Base-by-base conservation (phyloP, 2,797 vertebrate species). In the Podargus strigoides region DNA sequence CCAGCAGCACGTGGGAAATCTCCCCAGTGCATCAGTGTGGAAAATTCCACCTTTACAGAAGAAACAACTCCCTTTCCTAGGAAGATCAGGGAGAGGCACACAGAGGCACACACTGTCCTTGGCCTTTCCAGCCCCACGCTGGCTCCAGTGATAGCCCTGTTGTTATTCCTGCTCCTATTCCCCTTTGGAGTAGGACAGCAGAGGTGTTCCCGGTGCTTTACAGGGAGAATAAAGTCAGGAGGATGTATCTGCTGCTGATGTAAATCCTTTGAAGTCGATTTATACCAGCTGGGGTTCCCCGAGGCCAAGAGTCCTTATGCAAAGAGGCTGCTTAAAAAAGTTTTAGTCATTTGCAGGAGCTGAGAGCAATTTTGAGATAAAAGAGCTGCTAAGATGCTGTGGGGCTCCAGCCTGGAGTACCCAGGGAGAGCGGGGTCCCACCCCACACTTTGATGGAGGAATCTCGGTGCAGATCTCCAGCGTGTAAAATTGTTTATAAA, bases 261-360 rank as follows among this genome's bases (percentile, higher is more conserved):
- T 47, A 80, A 87, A 53, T 0, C 53, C 87, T 95, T 85, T 95
- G 94, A 92, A 95, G 85, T 83, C 6, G 9, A 55, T 72, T 39
- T 39, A 37, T 76, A 62, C 92, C 89, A 81, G 90, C 92, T 74
- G 92, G 83, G 85, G 75, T 5, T 95, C 93, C 89, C 90, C 12
- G 47, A 53, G 93, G 94, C 94, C 91, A 84, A 55, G 85, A 96
- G 90, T 15, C 93, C 74, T 93, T 53, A 93, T 93, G 88, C 81
- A 90, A 89, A 95, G 68, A 79, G 32, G 76, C 59, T 49, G 76
- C 92, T 39, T 3, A 14, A 42, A 63, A 26, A 60, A 49, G 72
- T 22, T 66, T 21, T 8, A 93, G 55, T 49, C 75, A 28, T 26
- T 42, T 9, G 75, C 80, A 62, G 89, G 82, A 89, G 78, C 91